Conservation (phyloP, 2,113 vertebrate species). For the Hystrix cristata region DNA sequence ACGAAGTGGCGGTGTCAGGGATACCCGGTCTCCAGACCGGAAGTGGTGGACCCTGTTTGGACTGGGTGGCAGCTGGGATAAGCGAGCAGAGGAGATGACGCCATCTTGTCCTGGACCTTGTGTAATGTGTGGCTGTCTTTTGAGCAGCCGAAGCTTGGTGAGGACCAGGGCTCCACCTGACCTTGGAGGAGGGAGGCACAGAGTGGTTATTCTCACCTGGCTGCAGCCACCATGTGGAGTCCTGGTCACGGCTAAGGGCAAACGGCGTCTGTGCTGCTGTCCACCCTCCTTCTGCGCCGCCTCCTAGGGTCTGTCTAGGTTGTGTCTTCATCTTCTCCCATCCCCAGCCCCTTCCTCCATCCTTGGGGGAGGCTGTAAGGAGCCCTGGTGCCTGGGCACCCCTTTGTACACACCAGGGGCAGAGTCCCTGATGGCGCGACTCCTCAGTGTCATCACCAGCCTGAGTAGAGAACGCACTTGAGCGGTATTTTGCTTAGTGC, state of each 20-base stretch:
- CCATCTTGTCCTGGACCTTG: background rate
- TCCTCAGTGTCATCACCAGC: background rate
- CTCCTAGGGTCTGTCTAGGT: background rate
- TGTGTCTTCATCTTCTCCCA: background rate
- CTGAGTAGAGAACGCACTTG: background rate
- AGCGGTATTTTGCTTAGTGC: accelerated
- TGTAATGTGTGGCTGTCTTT: background rate
- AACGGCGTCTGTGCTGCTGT: background rate
- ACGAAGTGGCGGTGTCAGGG: too few species aligned
- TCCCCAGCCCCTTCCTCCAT: background rate
- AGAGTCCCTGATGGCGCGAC: too few species aligned
- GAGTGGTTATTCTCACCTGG: too few species aligned
- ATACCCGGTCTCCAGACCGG: background rate
- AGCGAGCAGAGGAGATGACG: background rate
- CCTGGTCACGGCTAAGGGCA: background rate
- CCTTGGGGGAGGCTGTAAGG: background rate
- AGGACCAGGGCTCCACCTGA: background rate
- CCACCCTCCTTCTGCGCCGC: background rate
- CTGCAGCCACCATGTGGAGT: background rate
- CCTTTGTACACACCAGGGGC: background rate
- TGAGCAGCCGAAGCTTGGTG: background rate
- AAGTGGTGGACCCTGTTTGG: too few species aligned
- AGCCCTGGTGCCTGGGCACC: background rate
- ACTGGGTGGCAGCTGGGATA: background rate
- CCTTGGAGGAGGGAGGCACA: background rate